Percentiles rank a stretch among this genome's conserved stretches.
Evolutionary conservation across 2,888 invertebrate species (phyloP).

Genomic region (Drepana falcataria): DNA sequence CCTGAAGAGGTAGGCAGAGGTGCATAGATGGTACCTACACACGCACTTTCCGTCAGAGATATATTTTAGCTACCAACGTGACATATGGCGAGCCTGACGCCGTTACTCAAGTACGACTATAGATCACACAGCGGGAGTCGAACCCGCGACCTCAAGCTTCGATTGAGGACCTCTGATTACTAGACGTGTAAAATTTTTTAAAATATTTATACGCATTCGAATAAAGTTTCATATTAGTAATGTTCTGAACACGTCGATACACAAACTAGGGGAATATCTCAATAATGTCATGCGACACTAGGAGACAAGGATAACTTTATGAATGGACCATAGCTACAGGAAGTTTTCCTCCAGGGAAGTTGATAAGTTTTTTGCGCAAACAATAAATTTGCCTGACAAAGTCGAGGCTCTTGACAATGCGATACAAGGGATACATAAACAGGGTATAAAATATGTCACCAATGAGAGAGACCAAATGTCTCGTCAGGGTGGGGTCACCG

Average conservation of each 20-base stretch:
- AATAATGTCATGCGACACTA: not conserved
- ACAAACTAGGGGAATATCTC: not conserved
- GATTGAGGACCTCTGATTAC: too few relatives aligned
- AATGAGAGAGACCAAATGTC: slow-evolving; percentile 48
- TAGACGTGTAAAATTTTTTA: too few relatives aligned
- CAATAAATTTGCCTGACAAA: slow-evolving; percentile 35
- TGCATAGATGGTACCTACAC: too few relatives aligned
- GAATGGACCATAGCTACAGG: slow-evolving; percentile 5
- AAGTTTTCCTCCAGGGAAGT: slow-evolving; percentile 7
- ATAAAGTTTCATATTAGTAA: too few relatives aligned
- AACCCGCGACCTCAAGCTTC: too few relatives aligned
- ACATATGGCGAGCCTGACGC: too few relatives aligned
- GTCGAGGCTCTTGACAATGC: slow-evolving; percentile 38
- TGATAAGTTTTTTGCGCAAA: slow-evolving; percentile 12
- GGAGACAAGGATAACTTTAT: not conserved
- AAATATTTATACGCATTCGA: too few relatives aligned
- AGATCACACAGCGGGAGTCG: too few relatives aligned
- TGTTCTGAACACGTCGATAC: not conserved
- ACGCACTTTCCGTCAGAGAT: too few relatives aligned
- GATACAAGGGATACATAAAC: slow-evolving; percentile 43
- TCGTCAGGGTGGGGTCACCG: slow-evolving; percentile 13
- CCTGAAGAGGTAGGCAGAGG: too few relatives aligned
- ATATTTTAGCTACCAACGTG: too few relatives aligned
- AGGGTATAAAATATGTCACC: slow-evolving; percentile 58
- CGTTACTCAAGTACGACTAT: too few relatives aligned